Conservation (phyloP, 2,888 invertebrate species). For the Tuta absoluta region DNA sequence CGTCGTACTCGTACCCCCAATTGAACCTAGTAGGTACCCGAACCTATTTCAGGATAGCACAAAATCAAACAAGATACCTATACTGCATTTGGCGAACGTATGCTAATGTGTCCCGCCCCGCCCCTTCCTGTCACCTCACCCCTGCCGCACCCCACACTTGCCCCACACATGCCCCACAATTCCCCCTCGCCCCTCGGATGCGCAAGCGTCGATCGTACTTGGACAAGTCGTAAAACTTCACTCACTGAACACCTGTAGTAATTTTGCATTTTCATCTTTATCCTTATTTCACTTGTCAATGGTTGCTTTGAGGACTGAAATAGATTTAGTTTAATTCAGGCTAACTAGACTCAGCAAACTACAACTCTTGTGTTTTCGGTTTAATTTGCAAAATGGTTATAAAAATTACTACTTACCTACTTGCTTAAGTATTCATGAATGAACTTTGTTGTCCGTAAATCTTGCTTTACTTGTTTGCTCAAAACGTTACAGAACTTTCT, state of each 20-base stretch:
- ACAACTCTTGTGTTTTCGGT: not conserved
- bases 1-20: not conserved
- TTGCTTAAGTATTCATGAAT: too few species aligned
- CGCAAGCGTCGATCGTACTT: constrained; percentile 29
- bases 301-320: not conserved
- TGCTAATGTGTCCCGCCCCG: constrained; percentile 66
- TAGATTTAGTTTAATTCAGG: constrained; percentile 5
- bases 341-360: not conserved
- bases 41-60: constrained; percentile 12
- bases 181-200: constrained; percentile 13
- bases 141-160: constrained; percentile 38
- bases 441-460: too few species aligned
- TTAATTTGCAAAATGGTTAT: too few species aligned
- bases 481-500: too few species aligned
- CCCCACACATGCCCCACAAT: constrained; percentile 34
- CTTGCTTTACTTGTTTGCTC: too few species aligned
- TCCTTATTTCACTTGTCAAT: constrained; percentile 16
- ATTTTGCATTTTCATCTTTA: constrained; percentile 19
- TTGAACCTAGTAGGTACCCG: not conserved
- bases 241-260: constrained; percentile 24
- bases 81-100: constrained; percentile 40
- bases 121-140: constrained; percentile 71
- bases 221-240: constrained; percentile 35
- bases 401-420: too few species aligned
- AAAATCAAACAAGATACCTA: constrained; percentile 27